Percentiles rank a stretch among this genome's conserved stretches.
Evolutionary conservation across 2,888 invertebrate genomes (phyloP).

Genomic region (Pristionchus arcanus): DNA sequence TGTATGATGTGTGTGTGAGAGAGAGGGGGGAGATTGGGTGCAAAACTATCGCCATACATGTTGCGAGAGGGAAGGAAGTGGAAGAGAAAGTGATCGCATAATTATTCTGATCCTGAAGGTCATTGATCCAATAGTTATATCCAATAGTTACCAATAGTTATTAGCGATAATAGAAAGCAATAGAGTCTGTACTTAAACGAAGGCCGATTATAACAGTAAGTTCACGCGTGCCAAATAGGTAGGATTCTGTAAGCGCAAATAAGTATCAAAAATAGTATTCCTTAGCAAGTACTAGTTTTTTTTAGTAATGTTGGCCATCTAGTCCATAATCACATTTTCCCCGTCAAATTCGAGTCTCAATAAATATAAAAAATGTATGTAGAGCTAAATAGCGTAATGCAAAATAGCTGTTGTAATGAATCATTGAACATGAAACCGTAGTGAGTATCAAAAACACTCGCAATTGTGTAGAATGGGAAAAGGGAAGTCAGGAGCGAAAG

Average conservation of each 20-base stretch:
- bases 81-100: slow-evolving; percentile 11
- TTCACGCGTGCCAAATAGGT: too few species aligned
- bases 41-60: neutral
- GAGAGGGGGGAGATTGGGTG: neutral
- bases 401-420: too few species aligned
- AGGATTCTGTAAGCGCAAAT: neutral
- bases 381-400: too few species aligned
- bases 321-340: neutral
- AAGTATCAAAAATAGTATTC: neutral
- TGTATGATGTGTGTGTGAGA: neutral
- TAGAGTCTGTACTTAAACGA: too few species aligned
- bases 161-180: too few species aligned
- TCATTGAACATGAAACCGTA: too few species aligned
- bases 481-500: neutral
- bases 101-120: neutral
- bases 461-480: neutral
- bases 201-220: too few species aligned
- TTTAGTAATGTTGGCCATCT: neutral
- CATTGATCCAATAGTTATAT: too few species aligned
- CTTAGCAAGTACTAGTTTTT: neutral
- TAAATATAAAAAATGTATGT: too few species aligned
- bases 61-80: neutral
- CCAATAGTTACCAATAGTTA: too few species aligned
- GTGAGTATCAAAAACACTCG: neutral
- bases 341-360: neutral